A percentile compares a stretch with the other conserved stretches of the same genome.
Evolutionary conservation across 2,888 invertebrate species (phyloP).

Genomic region (Candidula unifasciata): DNA sequence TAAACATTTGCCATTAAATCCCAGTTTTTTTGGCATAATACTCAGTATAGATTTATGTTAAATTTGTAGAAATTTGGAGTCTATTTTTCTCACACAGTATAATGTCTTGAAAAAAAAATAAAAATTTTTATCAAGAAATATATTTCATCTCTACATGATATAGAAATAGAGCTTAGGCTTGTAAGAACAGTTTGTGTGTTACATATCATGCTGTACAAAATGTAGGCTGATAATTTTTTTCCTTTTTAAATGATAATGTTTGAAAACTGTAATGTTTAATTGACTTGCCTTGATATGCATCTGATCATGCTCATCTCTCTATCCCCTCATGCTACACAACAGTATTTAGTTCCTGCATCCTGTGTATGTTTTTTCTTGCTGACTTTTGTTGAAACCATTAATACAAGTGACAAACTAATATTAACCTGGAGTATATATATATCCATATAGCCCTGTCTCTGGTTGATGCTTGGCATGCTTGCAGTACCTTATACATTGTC

Average conservation of each 20-base stretch:
- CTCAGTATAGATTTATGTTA: slow-evolving; percentile 15
- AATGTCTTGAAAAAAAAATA: slow-evolving; percentile 14
- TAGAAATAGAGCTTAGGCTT: neutral
- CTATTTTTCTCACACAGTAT: neutral
- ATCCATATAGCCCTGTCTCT: slow-evolving; percentile 48
- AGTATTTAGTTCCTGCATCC: slow-evolving; percentile 50
- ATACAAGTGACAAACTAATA: slow-evolving; percentile 29
- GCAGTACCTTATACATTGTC: slow-evolving; percentile 48
- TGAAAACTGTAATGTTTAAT: neutral
- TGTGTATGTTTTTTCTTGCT: slow-evolving; percentile 40
- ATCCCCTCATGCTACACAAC: slow-evolving; percentile 38
- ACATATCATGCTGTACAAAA: neutral
- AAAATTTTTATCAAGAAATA: neutral
- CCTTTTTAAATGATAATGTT: neutral
- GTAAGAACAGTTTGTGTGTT: neutral
- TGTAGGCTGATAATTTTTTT: slow-evolving; percentile 15
- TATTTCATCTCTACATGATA: neutral
- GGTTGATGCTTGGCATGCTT: slow-evolving; percentile 53
- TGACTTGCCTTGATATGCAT: slow-evolving; percentile 28
- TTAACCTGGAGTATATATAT: slow-evolving; percentile 41
- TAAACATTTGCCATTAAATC: neutral
- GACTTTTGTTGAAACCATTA: slow-evolving; percentile 31
- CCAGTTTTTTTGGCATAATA: neutral
- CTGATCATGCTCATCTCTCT: slow-evolving; percentile 44
- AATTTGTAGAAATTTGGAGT: slow-evolving; percentile 29